These are phyloP conservation scores for Danio kyathit DNA, from an alignment of 2,797 vertebrate genomes.

Conservation along the genomic window DNA sequence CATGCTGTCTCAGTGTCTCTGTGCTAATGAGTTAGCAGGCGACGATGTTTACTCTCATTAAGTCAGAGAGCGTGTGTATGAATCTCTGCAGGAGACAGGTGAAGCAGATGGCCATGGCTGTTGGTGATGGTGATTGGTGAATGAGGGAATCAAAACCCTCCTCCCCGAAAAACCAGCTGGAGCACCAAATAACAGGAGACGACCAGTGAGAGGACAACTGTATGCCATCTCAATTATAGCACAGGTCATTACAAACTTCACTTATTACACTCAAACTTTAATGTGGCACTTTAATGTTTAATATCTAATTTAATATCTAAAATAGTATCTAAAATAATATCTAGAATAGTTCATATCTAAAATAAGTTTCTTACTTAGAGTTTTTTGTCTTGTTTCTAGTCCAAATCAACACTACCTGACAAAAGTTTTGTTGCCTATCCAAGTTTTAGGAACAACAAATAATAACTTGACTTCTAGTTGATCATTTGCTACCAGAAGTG, in stretches of 20 bases:
- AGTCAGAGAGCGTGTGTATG: slow-evolving; percentile 46
- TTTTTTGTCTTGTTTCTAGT: too few species aligned
- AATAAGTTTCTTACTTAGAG: too few species aligned
- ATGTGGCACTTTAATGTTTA: not conserved
- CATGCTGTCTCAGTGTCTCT: slow-evolving; percentile 3
- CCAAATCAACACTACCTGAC: too few species aligned
- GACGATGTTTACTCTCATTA: slow-evolving; percentile 28
- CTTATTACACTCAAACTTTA: not conserved
- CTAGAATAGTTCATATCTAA: too few species aligned
- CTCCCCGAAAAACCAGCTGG: slow-evolving; percentile 41
- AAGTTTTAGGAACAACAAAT: too few species aligned
- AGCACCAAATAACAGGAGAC: slow-evolving; percentile 44
- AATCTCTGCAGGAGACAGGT: slow-evolving; percentile 35
- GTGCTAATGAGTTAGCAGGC: slow-evolving; percentile 36
- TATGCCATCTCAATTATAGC: slow-evolving; percentile 26
- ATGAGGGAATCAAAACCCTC: slow-evolving; percentile 25
- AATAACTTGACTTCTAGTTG: too few species aligned
- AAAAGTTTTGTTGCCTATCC: too few species aligned
- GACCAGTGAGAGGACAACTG: slow-evolving; percentile 45
- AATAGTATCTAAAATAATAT: too few species aligned
- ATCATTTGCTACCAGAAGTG: too few species aligned
- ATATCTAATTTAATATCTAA: not conserved
- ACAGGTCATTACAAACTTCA: slow-evolving; percentile 30
- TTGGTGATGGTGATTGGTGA: slow-evolving; percentile 46
- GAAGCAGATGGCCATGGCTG: slow-evolving; percentile 53